These are phyloP conservation scores for Hemiprocne comata DNA, from an alignment of 2,113 vertebrate genomes.

Conservation along the genomic window DNA sequence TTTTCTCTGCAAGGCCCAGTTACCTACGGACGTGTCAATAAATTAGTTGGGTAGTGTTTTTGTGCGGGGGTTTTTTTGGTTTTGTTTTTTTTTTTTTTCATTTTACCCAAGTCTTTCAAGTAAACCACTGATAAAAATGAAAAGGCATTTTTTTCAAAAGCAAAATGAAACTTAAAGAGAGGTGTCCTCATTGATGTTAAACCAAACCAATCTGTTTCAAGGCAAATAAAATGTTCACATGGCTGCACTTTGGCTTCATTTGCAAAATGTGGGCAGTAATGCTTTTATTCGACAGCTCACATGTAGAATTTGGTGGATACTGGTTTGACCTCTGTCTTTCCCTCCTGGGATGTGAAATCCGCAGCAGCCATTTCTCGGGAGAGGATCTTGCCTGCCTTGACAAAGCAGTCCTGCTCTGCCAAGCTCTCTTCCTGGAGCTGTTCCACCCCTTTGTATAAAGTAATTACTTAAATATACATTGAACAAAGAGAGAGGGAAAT, in stretches of 20 bases:
- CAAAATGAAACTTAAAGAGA: background rate
- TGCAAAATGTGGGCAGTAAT: background rate
- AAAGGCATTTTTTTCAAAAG: background rate
- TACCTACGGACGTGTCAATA: background rate
- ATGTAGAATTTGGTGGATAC: background rate
- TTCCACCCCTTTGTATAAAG: slow-evolving; percentile 53
- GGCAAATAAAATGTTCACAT: background rate
- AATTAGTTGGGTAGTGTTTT: background rate
- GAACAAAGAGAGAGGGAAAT: slow-evolving; percentile 52
- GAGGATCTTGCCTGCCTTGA: background rate
- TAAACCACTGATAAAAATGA: background rate
- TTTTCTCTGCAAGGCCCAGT: slow-evolving; percentile 16
- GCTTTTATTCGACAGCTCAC: background rate
- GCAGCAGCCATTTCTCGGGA: background rate
- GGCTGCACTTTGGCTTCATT: rapidly evolving
- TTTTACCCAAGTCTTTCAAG: background rate
- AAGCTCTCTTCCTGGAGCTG: slow-evolving; percentile 15
- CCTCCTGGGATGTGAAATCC: background rate
- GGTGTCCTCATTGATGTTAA: background rate
- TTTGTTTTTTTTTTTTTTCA: background rate
- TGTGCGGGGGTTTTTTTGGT: too few species aligned
- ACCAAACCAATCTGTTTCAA: background rate
- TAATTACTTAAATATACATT: slow-evolving; percentile 59
- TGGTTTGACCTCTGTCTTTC: background rate
- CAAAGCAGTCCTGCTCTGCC: slow-evolving; percentile 38